These are phyloP conservation scores for Crepidodera aurea DNA, from an alignment of 2,888 invertebrate species.

Conservation along the genomic window DNA sequence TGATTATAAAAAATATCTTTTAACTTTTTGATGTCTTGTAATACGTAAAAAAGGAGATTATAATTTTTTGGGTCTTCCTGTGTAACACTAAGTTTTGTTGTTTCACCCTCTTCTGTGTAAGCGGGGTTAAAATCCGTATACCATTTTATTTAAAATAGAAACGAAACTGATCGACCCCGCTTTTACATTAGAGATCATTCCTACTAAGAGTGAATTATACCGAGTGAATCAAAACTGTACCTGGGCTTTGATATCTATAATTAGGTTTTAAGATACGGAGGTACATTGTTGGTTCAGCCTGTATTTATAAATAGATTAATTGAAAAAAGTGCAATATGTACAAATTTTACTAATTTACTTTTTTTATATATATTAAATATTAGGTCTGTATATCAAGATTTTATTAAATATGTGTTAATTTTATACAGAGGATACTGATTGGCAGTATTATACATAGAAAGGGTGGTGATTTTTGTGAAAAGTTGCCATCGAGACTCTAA, in stretches of 20 bases:
- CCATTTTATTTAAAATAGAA: constrained; percentile 26
- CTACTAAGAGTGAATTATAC: constrained; percentile 54
- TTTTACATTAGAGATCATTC: constrained; percentile 51
- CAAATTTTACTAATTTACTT: constrained; percentile 70
- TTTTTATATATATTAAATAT: constrained; percentile 58
- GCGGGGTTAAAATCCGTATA: constrained; percentile 32
- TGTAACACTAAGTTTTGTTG: constrained; percentile 43
- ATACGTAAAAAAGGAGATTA: not conserved
- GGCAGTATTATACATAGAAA: constrained; percentile 58
- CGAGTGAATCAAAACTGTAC: constrained; percentile 13
- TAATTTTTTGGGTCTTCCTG: not conserved
- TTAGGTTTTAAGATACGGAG: constrained; percentile 1
- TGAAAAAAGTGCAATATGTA: constrained; percentile 75
- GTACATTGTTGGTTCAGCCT: constrained; percentile 9
- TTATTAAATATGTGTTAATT: constrained; percentile 59
- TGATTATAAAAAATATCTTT: too few relatives aligned
- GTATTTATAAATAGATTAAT: constrained; percentile 51
- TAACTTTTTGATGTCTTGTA: not conserved
- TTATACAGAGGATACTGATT: constrained; percentile 61
- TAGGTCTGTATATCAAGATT: constrained; percentile 60
- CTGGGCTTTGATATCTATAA: constrained; percentile 15
- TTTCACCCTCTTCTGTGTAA: constrained; percentile 49
- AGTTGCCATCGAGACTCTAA: constrained; percentile 33
- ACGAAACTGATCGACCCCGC: constrained; percentile 39
- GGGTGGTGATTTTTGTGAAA: constrained; percentile 24